Evolutionary conservation across 2,888 invertebrate genomes (phyloP).

Genomic region (Drosophila subsilvestris): DNA sequence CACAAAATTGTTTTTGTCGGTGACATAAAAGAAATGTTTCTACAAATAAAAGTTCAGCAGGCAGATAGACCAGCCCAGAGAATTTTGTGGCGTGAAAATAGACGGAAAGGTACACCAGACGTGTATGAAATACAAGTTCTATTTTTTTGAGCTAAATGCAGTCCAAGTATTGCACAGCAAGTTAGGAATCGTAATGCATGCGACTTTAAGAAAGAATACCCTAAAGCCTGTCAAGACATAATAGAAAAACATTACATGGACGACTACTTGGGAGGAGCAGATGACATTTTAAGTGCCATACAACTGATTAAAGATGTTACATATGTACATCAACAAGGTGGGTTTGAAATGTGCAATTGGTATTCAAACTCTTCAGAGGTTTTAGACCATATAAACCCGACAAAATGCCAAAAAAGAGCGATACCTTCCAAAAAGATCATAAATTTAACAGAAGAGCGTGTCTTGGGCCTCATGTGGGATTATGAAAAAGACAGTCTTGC

Average conservation of each 20-base stretch:
- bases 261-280: conserved; percentile 16
- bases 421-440: neutral
- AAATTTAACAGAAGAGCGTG: conserved; percentile 7
- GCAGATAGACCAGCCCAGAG: neutral
- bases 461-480: too few species aligned
- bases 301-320: conserved; percentile 9
- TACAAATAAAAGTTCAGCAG: conserved; percentile 1
- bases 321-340: conserved; percentile 5
- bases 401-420: neutral
- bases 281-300: neutral
- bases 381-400: neutral
- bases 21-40: conserved; percentile 1
- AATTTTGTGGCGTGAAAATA: conserved; percentile 6
- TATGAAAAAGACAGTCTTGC: too few species aligned
- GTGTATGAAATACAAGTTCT: conserved; percentile 13
- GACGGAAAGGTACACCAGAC: neutral
- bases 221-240: neutral
- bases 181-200: neutral
- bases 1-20: neutral
- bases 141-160: conserved; percentile 16
- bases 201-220: too few species aligned
- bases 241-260: conserved; percentile 19
- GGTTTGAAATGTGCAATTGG: conserved; percentile 23
- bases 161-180: conserved; percentile 6
- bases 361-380: conserved; percentile 12